These are phyloP conservation scores for Apaloderma vittatum DNA, from an alignment of 2,113 vertebrate species.

Conservation along the genomic window DNA sequence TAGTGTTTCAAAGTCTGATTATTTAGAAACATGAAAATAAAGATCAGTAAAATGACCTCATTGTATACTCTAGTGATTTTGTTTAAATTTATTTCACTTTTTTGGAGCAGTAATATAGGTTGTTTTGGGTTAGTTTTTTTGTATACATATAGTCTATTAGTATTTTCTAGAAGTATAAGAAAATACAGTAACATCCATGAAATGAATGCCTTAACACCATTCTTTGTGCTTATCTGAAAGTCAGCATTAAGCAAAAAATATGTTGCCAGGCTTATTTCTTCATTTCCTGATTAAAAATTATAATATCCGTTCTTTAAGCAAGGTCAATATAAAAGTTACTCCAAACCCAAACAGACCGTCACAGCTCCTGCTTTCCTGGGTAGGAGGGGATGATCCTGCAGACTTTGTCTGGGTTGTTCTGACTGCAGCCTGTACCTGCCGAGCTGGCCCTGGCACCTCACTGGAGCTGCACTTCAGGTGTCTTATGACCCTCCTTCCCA, in stretches of 20 bases:
- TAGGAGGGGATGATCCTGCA: not conserved
- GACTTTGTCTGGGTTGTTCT: not conserved
- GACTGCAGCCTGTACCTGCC: no score
- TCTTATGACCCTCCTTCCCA: no score
- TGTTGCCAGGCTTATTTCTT: not conserved
- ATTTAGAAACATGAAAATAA: not conserved
- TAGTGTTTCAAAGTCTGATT: not conserved
- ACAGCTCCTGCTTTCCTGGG: not conserved
- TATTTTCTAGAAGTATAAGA: not conserved
- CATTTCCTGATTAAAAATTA: not conserved
- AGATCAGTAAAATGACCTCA: not conserved
- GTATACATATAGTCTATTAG: not conserved
- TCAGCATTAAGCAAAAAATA: not conserved
- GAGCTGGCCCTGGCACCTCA: not conserved
- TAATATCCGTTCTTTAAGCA: not conserved
- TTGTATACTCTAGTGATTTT: not conserved
- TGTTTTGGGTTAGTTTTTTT: not conserved
- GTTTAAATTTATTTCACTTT: not conserved
- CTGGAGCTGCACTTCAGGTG: not conserved
- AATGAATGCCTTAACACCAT: not conserved
- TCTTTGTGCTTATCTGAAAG: not conserved
- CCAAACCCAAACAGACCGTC: not conserved
- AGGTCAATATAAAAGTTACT: not conserved
- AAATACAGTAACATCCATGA: not conserved
- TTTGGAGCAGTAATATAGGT: not conserved